These are phyloP conservation scores for Morone saxatilis DNA, from an alignment of 2,113 vertebrate species.

Conservation along the genomic window DNA sequence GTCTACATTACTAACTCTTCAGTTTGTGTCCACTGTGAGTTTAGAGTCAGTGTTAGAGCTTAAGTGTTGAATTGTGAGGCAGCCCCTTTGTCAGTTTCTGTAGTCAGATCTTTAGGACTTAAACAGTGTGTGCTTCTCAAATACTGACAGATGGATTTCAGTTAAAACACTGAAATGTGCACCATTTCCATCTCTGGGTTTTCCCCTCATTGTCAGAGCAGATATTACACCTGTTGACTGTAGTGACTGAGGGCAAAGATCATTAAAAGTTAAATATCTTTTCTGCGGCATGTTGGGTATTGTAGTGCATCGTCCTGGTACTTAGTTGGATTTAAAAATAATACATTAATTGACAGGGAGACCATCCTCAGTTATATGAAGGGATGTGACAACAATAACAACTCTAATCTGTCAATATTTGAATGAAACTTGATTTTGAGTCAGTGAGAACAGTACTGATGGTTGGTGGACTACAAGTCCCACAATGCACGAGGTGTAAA, in stretches of 20 bases:
- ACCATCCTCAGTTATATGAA: accelerated
- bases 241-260: slow-evolving; percentile 16
- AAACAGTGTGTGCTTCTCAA: background rate
- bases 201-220: background rate
- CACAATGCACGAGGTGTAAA: slow-evolving; percentile 46
- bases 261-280: background rate
- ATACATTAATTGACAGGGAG: accelerated
- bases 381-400: accelerated
- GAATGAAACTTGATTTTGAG: background rate
- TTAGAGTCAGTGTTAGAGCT: too few relatives aligned
- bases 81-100: background rate
- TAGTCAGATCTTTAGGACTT: background rate
- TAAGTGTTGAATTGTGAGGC: too few relatives aligned
- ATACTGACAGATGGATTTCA: background rate
- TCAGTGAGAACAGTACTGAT: too few relatives aligned
- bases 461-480: slow-evolving; percentile 44
- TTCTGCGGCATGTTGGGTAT: slow-evolving; percentile 43
- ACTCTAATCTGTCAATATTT: accelerated
- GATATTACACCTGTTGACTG: background rate
- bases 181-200: background rate
- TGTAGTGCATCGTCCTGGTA: slow-evolving; percentile 16
- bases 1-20: too few relatives aligned
- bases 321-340: accelerated
- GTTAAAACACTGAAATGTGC: background rate
- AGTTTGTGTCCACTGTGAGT: too few relatives aligned